phyloP scores from a whole-genome alignment of 2,113 vertebrate species.

The Amblyopsis rosae region DNA sequence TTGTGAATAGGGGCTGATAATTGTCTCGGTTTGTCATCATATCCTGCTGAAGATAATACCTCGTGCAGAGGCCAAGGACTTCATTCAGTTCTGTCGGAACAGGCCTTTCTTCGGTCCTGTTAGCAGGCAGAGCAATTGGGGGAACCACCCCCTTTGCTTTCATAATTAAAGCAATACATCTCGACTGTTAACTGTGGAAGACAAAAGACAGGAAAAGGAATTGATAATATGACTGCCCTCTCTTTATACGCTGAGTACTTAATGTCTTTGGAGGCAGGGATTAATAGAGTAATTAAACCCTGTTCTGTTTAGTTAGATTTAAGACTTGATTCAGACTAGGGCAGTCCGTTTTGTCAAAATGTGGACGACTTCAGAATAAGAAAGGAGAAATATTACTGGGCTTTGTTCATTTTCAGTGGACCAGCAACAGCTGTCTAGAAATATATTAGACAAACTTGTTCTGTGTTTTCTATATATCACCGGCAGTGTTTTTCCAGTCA shows the following conservation, averaged over 20 bases:
- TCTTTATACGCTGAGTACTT: slow-evolving; percentile 44
- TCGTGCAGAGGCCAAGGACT: slow-evolving; percentile 14
- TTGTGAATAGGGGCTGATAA: slow-evolving; percentile 32
- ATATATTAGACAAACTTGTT: slow-evolving; percentile 8
- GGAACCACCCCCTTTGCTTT: slow-evolving; percentile 33
- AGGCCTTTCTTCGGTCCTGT: slow-evolving; percentile 39
- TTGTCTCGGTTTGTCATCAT: slow-evolving; percentile 47
- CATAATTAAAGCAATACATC: slow-evolving; percentile 69
- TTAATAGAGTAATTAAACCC: slow-evolving; percentile 70
- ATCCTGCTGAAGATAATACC: slow-evolving; percentile 34
- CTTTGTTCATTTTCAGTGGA: slow-evolving; percentile 10
- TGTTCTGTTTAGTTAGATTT: slow-evolving; percentile 69
- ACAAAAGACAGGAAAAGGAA: slow-evolving; percentile 52
- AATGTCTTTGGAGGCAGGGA: slow-evolving; percentile 52
- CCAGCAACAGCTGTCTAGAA: slow-evolving; percentile 37
- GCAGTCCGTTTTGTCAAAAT: slow-evolving; percentile 56
- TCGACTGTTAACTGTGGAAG: slow-evolving; percentile 51
- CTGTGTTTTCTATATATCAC: slow-evolving; percentile 46
- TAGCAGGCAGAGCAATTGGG: slow-evolving; percentile 27
- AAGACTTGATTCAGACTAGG: slow-evolving; percentile 60
- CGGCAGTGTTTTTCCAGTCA: slow-evolving; percentile 30
- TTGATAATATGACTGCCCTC: slow-evolving; percentile 50
- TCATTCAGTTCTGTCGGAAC: slow-evolving; percentile 26
- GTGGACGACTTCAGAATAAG: slow-evolving; percentile 10
- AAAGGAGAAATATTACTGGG: slow-evolving; percentile 19